A percentile compares a stretch with the other conserved stretches of the same genome.
Conservation (phyloP, 1,140 invertebrate genomes). For the Drosophila sp. region DNA sequence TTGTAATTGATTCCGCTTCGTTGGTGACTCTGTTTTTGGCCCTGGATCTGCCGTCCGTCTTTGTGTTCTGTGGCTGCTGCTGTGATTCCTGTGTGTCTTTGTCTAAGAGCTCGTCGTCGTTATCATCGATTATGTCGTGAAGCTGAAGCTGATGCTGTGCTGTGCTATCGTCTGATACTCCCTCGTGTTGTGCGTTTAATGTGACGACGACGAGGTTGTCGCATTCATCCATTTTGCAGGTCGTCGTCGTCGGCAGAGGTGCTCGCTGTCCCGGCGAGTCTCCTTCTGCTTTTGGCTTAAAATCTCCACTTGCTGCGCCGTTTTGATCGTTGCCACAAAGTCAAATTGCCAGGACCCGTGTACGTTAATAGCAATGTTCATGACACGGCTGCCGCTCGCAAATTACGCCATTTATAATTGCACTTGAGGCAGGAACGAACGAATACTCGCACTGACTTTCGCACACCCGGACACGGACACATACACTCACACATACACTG, state of each 20-base stretch:
- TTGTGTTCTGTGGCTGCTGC: constrained; percentile 16
- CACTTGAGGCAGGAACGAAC: constrained; percentile 48
- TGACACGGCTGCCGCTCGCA: constrained; percentile 56
- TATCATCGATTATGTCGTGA: constrained; percentile 5
- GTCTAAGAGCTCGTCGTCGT: constrained; percentile 2
- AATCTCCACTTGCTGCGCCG: constrained; percentile 29
- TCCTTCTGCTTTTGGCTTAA: constrained; percentile 31
- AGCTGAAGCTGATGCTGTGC: neutral
- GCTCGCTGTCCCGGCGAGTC: constrained; percentile 63
- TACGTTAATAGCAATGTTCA: constrained; percentile 49
- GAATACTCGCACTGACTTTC: constrained; percentile 20
- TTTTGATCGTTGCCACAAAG: constrained; percentile 42
- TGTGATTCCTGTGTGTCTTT: constrained; percentile 3
- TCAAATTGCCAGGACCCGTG: constrained; percentile 31
- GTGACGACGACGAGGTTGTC: constrained; percentile 81
- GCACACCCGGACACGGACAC: constrained; percentile 26
- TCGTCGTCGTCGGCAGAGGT: constrained; percentile 47
- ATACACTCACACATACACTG: constrained; percentile 35
- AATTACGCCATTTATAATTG: constrained; percentile 81
- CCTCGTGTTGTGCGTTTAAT: constrained; percentile 54
- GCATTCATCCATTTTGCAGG: constrained; percentile 83
- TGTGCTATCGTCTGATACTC: constrained; percentile 30
- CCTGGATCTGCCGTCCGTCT: constrained; percentile 2
- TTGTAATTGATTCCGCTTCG: neutral
- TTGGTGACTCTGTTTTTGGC: neutral